Base-by-base conservation (phyloP, 2,797 vertebrate genomes). In the Ptychadena robeensis region DNA sequence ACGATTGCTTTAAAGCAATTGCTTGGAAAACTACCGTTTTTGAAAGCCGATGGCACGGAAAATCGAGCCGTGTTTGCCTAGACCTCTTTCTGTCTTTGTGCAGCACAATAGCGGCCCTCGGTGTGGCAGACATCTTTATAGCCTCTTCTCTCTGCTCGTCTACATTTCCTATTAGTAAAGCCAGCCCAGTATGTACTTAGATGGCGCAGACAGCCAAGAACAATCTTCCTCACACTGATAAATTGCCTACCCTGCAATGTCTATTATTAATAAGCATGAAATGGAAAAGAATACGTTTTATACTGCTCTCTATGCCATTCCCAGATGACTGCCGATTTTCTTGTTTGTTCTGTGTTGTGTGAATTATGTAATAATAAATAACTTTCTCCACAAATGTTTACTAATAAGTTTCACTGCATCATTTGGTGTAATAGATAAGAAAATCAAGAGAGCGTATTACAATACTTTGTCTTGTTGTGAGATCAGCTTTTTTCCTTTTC, bases 241-340 rank as follows among this genome's bases (percentile, higher is more conserved):
- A 87, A 86, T 87, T 86, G 76, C 28, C 73, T 38, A 57, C 82
- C 78, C 34, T 59, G 25, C 32, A 11, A 9, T 0, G 25, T 85
- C 86, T 86, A 57, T 89, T 88, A 88, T 87, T 85, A 88, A 88
- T 86, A 85, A 83, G 72, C 9, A 3, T 2, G 18, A 75, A 83
- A 80, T 25, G 59, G 34, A 57, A 73, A 86, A 73, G 59, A 72
- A 77, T 87, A 72, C 48, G 2, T 15, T 57, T 12, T 79, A 82
- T 76, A 87, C 85, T 87, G 48, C 88, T 68, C 81, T 63, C 31
- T 85, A 82, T 87, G 86, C 81, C 82, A 87, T 86, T 86, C 69
- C 78, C 59, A 48, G 10, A 34, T 30, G 71, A 84, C 74, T 80
- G 22, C 69, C 88, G 18, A 1, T 85, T 87, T 87, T 3, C 4